Conservation (phyloP, 2,113 vertebrate species). For the Pterocles burchelli region DNA sequence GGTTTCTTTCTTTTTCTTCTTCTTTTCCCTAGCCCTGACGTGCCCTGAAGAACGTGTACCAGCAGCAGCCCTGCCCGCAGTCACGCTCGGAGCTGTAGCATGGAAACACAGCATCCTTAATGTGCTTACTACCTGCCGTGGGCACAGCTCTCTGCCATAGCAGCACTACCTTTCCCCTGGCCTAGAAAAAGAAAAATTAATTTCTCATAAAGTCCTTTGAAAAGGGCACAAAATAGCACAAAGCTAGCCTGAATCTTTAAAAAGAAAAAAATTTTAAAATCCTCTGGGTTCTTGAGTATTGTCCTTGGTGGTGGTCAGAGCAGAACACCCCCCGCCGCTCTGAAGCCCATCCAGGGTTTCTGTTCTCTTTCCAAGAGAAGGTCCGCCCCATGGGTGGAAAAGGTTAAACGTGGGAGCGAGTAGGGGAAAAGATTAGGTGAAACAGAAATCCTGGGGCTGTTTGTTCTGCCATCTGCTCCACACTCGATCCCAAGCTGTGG, state of each 20-base stretch:
- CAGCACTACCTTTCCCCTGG: neutral
- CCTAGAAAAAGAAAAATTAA: neutral
- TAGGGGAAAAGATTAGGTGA: constrained; percentile 22
- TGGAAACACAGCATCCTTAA: neutral
- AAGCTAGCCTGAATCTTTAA: neutral
- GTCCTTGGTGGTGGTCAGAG: neutral
- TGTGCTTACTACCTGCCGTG: neutral
- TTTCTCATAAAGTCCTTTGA: neutral
- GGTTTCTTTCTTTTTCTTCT: neutral
- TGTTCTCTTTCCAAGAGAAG: rapidly evolving
- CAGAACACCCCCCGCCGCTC: neutral
- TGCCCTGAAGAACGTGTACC: neutral
- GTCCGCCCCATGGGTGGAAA: constrained; percentile 7
- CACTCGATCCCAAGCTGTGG: neutral
- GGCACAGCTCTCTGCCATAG: neutral
- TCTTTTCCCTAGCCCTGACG: rapidly evolving
- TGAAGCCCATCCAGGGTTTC: neutral
- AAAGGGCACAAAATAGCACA: neutral
- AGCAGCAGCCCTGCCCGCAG: neutral
- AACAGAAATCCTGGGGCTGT: neutral
- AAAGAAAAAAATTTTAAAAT: neutral
- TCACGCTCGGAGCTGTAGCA: rapidly evolving
- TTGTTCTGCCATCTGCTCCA: constrained; percentile 55
- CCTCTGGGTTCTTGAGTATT: neutral
- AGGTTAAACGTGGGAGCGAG: constrained; percentile 16